These are phyloP conservation scores for Myotis davidii DNA, from an alignment of 2,113 vertebrate species.

Conservation along the genomic window DNA sequence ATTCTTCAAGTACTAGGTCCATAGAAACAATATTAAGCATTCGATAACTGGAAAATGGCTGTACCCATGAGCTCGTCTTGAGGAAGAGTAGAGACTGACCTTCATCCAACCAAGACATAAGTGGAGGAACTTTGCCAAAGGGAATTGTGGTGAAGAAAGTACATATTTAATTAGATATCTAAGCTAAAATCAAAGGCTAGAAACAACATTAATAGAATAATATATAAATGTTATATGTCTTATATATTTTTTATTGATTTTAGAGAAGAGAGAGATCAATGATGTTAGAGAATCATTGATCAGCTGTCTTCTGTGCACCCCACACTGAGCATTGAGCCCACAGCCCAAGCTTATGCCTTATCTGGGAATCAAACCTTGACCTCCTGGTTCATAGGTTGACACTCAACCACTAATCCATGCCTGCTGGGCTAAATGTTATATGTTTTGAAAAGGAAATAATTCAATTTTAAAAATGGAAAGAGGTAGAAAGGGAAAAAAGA, in stretches of 20 bases:
- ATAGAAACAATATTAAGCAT: not conserved
- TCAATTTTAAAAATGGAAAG: not conserved
- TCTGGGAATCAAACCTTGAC: no score
- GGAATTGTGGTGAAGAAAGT: not conserved
- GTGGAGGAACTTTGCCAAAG: not conserved
- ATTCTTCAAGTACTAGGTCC: not conserved
- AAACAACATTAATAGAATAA: not conserved
- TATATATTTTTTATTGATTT: no score
- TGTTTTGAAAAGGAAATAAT: not conserved
- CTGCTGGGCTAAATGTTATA: not conserved
- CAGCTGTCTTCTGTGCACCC: no score
- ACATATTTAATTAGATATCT: not conserved
- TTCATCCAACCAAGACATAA: not conserved
- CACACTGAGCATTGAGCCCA: no score
- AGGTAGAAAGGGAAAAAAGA: not conserved
- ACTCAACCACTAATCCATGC: no score
- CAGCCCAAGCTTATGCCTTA: no score
- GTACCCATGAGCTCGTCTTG: not conserved
- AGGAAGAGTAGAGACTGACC: not conserved
- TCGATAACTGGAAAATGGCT: not conserved
- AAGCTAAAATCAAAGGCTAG: not conserved
- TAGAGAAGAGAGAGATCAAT: no score
- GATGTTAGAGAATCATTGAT: no score
- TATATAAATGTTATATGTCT: not conserved
- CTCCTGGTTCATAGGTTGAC: no score